Percentiles rank a stretch among this genome's conserved stretches.
These are phyloP conservation scores for Mobula birostris DNA, from an alignment of 2,113 vertebrate genomes.

Conservation along the genomic window DNA sequence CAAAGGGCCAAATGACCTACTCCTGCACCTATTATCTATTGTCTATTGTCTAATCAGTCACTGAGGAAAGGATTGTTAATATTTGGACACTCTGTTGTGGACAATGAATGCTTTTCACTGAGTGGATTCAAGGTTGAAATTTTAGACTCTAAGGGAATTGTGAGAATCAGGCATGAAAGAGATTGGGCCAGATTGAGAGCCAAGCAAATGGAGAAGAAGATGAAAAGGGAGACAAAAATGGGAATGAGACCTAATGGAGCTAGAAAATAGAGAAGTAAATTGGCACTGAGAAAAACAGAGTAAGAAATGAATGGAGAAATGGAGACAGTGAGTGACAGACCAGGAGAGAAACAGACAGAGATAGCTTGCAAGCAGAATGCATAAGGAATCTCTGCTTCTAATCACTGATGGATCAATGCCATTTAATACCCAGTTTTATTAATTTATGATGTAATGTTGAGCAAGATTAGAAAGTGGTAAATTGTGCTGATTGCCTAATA, in stretches of 20 bases:
- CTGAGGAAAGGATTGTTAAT: no score
- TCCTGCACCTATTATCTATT: no score
- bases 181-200: background rate
- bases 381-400: background rate
- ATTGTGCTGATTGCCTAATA: background rate
- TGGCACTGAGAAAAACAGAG: background rate
- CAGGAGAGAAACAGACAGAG: background rate
- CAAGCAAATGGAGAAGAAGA: background rate
- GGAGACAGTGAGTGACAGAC: background rate
- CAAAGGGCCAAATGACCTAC: no score
- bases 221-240: background rate
- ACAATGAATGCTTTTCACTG: no score
- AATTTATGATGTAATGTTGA: conserved; percentile 15
- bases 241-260: background rate
- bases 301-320: background rate
- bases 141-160: background rate
- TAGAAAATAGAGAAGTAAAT: background rate
- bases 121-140: no score
- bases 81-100: no score
- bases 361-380: background rate
- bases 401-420: background rate
- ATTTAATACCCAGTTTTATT: conserved; percentile 10
- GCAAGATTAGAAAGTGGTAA: background rate
- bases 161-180: background rate
- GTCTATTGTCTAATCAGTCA: no score